A percentile compares a stretch with the other conserved stretches of the same genome.
Evolutionary conservation across 2,113 vertebrate species (phyloP).

Genomic region (Sardina pilchardus): DNA sequence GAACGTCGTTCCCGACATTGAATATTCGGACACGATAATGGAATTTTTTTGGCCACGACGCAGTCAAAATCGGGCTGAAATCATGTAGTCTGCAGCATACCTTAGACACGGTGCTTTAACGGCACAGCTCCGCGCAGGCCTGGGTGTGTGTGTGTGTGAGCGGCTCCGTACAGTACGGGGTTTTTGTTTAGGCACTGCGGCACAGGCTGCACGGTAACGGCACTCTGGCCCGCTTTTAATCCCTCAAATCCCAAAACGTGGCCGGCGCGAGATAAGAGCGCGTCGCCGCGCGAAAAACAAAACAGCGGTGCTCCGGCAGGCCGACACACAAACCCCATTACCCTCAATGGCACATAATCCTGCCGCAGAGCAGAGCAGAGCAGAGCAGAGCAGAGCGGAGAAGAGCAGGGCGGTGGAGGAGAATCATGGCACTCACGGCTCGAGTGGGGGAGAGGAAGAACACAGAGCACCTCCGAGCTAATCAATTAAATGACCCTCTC

Average conservation of each 20-base stretch:
- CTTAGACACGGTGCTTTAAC: too few relatives aligned
- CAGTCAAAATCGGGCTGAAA: too few relatives aligned
- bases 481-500: slow-evolving; percentile 1
- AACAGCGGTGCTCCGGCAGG: not conserved
- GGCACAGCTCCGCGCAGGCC: too few relatives aligned
- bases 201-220: not conserved
- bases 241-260: slow-evolving; percentile 6
- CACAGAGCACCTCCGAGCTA: not conserved
- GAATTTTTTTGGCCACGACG: too few relatives aligned
- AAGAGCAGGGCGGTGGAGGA: too few relatives aligned
- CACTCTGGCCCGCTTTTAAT: not conserved
- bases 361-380: not conserved
- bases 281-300: not conserved
- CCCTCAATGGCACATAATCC: slow-evolving; percentile 11
- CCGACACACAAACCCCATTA: not conserved
- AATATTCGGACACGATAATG: too few relatives aligned
- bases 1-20: too few relatives aligned
- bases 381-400: not conserved
- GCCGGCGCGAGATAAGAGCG: not conserved
- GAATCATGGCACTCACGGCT: not conserved
- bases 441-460: not conserved
- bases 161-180: too few relatives aligned
- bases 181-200: not conserved
- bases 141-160: too few relatives aligned
- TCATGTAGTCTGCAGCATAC: not conserved